These are phyloP conservation scores for Leucania comma DNA, from an alignment of 2,888 invertebrate genomes.

Conservation along the genomic window DNA sequence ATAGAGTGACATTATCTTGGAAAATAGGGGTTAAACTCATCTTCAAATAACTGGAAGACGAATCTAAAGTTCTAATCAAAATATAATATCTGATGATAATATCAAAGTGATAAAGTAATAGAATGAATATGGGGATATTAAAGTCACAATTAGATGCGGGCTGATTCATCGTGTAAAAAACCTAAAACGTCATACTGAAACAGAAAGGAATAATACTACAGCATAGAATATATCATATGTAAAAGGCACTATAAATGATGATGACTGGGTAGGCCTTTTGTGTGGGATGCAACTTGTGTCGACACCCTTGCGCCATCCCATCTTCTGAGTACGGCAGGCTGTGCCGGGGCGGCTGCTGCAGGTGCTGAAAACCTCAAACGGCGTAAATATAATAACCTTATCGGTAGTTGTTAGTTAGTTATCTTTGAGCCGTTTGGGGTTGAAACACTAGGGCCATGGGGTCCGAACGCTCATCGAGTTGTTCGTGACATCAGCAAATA, in stretches of 20 bases:
- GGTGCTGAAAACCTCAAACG: too few relatives aligned
- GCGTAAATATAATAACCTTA: too few relatives aligned
- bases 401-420: too few relatives aligned
- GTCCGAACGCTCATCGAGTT: too few relatives aligned
- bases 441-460: too few relatives aligned
- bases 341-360: too few relatives aligned
- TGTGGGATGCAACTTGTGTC: too few relatives aligned
- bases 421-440: too few relatives aligned
- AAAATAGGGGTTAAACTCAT: background rate
- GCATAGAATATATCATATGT: background rate
- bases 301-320: too few relatives aligned
- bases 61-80: background rate
- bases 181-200: background rate
- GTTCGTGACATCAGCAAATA: too few relatives aligned
- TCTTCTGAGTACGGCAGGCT: too few relatives aligned
- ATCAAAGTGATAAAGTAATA: constrained; percentile 11
- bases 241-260: background rate
- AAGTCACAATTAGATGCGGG: constrained; percentile 5
- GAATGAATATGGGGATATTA: background rate
- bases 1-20: background rate
- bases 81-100: background rate
- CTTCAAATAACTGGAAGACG: background rate
- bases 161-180: constrained; percentile 29
- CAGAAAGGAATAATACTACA: background rate
- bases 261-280: too few relatives aligned